phyloP scores from a whole-genome alignment of 2,888 invertebrate genomes.

The Nipponacmea schrenckii region DNA sequence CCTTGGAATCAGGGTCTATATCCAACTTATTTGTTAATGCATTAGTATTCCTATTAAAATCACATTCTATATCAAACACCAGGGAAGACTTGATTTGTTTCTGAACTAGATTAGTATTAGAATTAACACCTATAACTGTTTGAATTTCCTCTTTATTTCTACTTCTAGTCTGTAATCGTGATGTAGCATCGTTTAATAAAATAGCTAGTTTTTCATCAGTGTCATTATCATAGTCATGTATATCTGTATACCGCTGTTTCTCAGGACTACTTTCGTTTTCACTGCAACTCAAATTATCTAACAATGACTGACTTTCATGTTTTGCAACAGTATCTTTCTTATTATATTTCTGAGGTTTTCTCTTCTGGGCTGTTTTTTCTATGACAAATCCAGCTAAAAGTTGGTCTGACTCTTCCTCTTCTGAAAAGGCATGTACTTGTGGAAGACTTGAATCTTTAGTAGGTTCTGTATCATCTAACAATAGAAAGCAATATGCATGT shows the following conservation, averaged over 20 bases:
- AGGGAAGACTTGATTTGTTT: background rate
- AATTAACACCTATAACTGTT: background rate
- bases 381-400: conserved; percentile 3
- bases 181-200: conserved; percentile 40
- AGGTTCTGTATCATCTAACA: too few relatives aligned
- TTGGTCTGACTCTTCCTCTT: background rate
- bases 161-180: conserved; percentile 34
- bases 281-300: background rate
- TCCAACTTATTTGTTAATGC: too few relatives aligned
- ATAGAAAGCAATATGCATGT: too few relatives aligned
- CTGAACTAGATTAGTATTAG: background rate
- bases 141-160: background rate
- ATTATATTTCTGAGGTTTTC: background rate
- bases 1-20: background rate
- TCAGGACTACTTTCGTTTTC: conserved; percentile 1
- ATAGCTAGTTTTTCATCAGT: conserved; percentile 33
- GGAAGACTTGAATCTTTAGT: background rate
- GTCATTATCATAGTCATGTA: conserved; percentile 27
- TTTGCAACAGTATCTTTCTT: background rate
- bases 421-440: background rate
- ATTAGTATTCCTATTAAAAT: background rate
- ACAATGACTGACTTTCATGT: background rate
- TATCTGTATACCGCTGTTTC: conserved; percentile 1
- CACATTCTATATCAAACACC: background rate
- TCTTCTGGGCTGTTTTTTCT: background rate